Percentiles rank a stretch among this genome's conserved stretches.
Conservation (phyloP, 2,797 vertebrate genomes). For the Karalla daura region DNA sequence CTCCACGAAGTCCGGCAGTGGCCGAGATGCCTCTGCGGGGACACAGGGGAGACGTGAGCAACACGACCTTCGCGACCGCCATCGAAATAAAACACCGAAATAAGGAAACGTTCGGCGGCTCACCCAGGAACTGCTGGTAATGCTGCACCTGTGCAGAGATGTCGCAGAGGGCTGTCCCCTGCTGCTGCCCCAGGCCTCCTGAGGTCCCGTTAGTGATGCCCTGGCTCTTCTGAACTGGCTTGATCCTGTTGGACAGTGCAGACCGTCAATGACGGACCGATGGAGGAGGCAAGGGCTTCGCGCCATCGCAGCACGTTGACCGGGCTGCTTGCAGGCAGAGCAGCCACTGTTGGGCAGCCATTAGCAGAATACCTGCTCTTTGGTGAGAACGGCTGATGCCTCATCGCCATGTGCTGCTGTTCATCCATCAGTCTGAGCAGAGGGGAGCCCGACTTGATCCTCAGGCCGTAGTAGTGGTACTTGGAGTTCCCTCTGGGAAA, state of each 20-base stretch:
- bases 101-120: no score
- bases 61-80: no score
- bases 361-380: constrained; percentile 87
- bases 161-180: constrained; percentile 84
- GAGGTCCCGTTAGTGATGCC: constrained; percentile 90
- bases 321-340: not conserved
- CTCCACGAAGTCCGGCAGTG: constrained; percentile 88
- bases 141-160: constrained; percentile 95
- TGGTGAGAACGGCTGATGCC: constrained; percentile 93
- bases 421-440: constrained; percentile 92
- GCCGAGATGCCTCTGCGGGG: constrained; percentile 85
- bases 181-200: constrained; percentile 85
- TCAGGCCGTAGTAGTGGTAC: constrained; percentile 95
- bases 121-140: constrained; percentile 96
- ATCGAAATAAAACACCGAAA: no score
- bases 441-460: constrained; percentile 92
- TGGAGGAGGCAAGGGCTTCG: not conserved
- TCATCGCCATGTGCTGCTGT: constrained; percentile 94
- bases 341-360: not conserved
- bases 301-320: not conserved
- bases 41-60: no score
- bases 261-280: constrained; percentile 3
- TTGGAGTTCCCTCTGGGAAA: constrained; percentile 93
- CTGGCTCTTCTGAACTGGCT: constrained; percentile 90
- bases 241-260: constrained; percentile 81